Conservation (phyloP, 1,140 invertebrate genomes). For the Matsumurasca onukii region DNA sequence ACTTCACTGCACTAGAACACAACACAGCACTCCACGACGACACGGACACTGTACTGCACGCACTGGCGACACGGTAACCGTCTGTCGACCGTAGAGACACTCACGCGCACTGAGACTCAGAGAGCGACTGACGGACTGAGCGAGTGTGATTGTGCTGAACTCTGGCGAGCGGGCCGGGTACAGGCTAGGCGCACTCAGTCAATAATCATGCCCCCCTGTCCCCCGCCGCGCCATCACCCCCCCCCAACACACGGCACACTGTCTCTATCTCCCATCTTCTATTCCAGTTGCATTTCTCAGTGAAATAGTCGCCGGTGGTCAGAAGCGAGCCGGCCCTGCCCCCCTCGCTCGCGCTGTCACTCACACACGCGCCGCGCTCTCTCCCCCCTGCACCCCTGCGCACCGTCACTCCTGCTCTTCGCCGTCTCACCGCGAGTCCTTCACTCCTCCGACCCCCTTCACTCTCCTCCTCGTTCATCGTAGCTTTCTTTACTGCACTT, state of each 20-base stretch:
- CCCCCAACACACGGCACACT: not conserved
- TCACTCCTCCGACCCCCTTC: not conserved
- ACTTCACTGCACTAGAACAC: too few relatives aligned
- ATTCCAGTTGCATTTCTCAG: slow-evolving; percentile 24
- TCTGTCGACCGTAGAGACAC: too few relatives aligned
- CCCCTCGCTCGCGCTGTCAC: not conserved
- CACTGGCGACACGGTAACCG: too few relatives aligned
- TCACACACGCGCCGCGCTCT: slow-evolving; percentile 12
- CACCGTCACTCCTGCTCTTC: not conserved
- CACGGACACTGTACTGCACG: too few relatives aligned
- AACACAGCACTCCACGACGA: too few relatives aligned
- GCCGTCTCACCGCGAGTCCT: not conserved
- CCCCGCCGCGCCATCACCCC: not conserved
- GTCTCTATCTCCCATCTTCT: slow-evolving; percentile 15
- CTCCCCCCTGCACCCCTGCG: not conserved
- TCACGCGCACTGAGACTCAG: too few relatives aligned
- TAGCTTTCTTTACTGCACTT: too few relatives aligned
- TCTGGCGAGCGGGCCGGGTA: too few relatives aligned
- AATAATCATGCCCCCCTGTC: slow-evolving; percentile 20
- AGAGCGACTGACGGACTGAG: too few relatives aligned
- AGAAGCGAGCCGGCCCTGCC: not conserved
- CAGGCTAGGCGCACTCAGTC: not conserved
- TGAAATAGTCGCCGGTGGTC: slow-evolving; percentile 24
- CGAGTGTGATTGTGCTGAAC: too few relatives aligned
- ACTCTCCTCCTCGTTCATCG: too few relatives aligned